phyloP scores from a whole-genome alignment of 1,140 invertebrate species.

The Trichoplusia ni region DNA sequence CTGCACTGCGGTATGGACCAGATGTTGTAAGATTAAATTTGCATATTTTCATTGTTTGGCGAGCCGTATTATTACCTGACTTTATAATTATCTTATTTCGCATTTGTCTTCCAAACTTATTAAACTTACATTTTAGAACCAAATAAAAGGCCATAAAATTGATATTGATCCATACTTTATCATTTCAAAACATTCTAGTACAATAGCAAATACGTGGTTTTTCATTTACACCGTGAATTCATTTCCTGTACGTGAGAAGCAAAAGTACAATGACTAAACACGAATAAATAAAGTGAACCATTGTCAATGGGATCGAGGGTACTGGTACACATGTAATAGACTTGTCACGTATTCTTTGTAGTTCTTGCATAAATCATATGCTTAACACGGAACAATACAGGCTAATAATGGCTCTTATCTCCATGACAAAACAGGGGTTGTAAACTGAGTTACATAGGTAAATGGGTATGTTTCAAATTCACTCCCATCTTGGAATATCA shows the following conservation, averaged over 20 bases:
- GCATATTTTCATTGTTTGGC: slow-evolving; percentile 31
- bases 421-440: slow-evolving; percentile 53
- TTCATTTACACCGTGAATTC: neutral
- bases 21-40: slow-evolving; percentile 42
- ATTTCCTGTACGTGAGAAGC: slow-evolving; percentile 15
- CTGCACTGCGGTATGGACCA: slow-evolving; percentile 26
- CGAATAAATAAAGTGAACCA: slow-evolving; percentile 7
- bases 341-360: slow-evolving; percentile 28
- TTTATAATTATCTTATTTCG: too few species aligned
- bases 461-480: slow-evolving; percentile 33
- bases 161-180: too few species aligned
- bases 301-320: slow-evolving; percentile 2
- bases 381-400: slow-evolving; percentile 45
- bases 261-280: neutral
- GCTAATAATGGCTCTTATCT: slow-evolving; percentile 45
- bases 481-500: slow-evolving; percentile 11
- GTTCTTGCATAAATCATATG: slow-evolving; percentile 49
- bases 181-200: too few species aligned
- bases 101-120: too few species aligned
- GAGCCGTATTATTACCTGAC: neutral
- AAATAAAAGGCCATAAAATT: too few species aligned
- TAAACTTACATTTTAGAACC: too few species aligned
- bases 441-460: slow-evolving; percentile 32
- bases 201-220: too few species aligned
- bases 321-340: slow-evolving; percentile 10